A percentile compares a stretch with the other conserved stretches of the same genome.
Conservation (phyloP, 2,888 invertebrate genomes). For the Drosophila atripex region DNA sequence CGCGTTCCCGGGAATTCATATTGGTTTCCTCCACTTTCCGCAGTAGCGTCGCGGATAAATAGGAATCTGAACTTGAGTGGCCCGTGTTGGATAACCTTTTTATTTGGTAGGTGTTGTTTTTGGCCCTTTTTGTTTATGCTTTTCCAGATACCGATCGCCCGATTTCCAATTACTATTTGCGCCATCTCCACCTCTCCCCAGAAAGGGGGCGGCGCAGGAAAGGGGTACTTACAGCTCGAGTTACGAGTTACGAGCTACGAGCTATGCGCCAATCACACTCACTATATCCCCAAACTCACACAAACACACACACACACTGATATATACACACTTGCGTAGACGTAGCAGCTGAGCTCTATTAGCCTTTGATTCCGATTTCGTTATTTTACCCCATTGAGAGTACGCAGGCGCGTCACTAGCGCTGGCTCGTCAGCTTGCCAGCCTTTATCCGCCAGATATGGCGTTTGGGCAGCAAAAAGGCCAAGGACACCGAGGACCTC, state of each 20-base stretch:
- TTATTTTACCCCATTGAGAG: background rate
- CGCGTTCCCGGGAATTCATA: background rate
- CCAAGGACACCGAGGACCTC: constrained; percentile 17
- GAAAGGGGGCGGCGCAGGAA: background rate
- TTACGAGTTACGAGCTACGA: constrained; percentile 39
- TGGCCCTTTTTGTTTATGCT: constrained; percentile 11
- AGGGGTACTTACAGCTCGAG: constrained; percentile 7
- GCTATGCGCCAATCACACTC: constrained; percentile 19
- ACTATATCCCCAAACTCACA: too few relatives aligned
- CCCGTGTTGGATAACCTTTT: background rate
- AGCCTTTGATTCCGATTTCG: constrained; percentile 10
- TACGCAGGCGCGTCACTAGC: constrained; percentile 31
- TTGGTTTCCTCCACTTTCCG: background rate
- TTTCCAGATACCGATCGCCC: constrained; percentile 8
- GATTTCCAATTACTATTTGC: constrained; percentile 15
- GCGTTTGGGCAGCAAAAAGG: constrained; percentile 5
- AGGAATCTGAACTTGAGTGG: background rate
- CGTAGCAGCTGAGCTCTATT: constrained; percentile 24
- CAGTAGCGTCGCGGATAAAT: too few relatives aligned
- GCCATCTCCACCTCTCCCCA: too few relatives aligned
- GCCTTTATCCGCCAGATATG: constrained; percentile 10
- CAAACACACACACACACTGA: background rate
- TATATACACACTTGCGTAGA: constrained; percentile 8
- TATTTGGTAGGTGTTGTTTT: background rate
- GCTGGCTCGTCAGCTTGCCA: constrained; percentile 1